Percentiles rank a stretch among this genome's conserved stretches.
Conservation (phyloP, 2,113 vertebrate species). For the Ancistrus triradiatus region DNA sequence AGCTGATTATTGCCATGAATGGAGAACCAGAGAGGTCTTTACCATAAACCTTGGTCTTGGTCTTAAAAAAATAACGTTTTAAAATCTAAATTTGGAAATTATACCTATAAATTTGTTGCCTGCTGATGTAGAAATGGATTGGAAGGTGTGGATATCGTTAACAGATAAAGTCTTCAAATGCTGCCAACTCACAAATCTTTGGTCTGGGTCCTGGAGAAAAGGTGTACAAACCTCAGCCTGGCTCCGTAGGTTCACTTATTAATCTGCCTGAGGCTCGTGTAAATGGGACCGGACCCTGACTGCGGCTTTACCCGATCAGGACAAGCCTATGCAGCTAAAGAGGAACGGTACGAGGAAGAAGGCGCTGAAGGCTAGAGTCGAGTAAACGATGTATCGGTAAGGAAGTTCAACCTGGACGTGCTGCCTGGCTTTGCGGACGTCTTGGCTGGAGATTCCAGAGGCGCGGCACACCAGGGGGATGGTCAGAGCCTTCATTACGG, state of each 20-base stretch:
- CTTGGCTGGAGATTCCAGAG: constrained; percentile 60
- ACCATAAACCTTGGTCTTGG: neutral
- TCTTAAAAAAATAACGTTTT: neutral
- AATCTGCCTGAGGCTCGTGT: neutral
- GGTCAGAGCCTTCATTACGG: constrained; percentile 82
- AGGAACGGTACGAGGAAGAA: constrained; percentile 80
- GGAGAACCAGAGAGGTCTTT: too few species aligned
- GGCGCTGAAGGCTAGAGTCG: constrained; percentile 81
- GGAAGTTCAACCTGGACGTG: constrained; percentile 94
- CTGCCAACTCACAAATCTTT: too few species aligned
- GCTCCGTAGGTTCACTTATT: too few species aligned
- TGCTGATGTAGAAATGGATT: neutral
- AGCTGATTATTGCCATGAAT: too few species aligned
- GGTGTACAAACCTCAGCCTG: too few species aligned
- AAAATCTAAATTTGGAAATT: neutral
- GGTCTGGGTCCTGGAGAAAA: too few species aligned
- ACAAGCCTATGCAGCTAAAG: constrained; percentile 71
- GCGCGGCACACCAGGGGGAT: constrained; percentile 82
- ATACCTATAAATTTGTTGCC: neutral
- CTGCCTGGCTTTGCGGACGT: constrained; percentile 82
- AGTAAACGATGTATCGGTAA: constrained; percentile 90
- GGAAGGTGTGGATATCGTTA: neutral
- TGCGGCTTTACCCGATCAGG: constrained; percentile 6
- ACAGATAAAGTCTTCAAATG: too few species aligned
- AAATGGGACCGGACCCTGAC: neutral